Conservation (phyloP, 2,797 vertebrate species). For the Fundulus diaphanus region DNA sequence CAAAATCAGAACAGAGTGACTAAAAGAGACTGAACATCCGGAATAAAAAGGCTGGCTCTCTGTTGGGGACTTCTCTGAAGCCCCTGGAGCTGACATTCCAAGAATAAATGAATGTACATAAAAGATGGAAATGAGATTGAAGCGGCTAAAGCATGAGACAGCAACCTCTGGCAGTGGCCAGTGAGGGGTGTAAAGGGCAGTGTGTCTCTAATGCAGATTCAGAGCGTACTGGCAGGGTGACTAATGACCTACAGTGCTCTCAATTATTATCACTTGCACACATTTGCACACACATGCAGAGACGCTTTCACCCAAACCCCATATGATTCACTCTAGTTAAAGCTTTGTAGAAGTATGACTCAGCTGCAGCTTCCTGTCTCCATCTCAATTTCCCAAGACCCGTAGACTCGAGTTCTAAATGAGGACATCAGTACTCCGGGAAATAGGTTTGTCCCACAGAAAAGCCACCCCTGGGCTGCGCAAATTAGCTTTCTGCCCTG, state of each 20-base stretch:
- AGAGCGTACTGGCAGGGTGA: slow-evolving; percentile 58
- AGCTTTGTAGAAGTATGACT: slow-evolving; percentile 58
- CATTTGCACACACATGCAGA: slow-evolving; percentile 13
- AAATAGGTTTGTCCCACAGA: slow-evolving; percentile 62
- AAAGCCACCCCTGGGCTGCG: slow-evolving; percentile 40
- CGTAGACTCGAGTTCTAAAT: slow-evolving; percentile 56
- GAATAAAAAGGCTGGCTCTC: slow-evolving; percentile 5
- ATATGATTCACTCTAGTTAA: slow-evolving; percentile 49
- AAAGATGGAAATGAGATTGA: neutral
- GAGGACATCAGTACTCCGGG: slow-evolving; percentile 68
- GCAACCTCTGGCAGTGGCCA: slow-evolving; percentile 36
- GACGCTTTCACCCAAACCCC: slow-evolving; percentile 29
- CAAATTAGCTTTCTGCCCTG: slow-evolving; percentile 66
- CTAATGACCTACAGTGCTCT: slow-evolving; percentile 69
- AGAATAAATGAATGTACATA: slow-evolving; percentile 4
- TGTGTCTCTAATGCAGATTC: slow-evolving; percentile 50
- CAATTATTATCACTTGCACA: slow-evolving; percentile 62
- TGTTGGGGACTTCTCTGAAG: neutral
- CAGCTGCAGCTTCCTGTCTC: slow-evolving; percentile 57
- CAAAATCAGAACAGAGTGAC: neutral
- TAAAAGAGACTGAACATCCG: slow-evolving; percentile 5
- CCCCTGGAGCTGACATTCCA: neutral
- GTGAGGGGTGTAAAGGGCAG: slow-evolving; percentile 56
- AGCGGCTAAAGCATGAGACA: slow-evolving; percentile 31
- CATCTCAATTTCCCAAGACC: slow-evolving; percentile 67